A percentile compares a stretch with the other conserved stretches of the same genome.
These are phyloP conservation scores for Drusus annulatus DNA, from an alignment of 1,140 invertebrate genomes.

Conservation along the genomic window DNA sequence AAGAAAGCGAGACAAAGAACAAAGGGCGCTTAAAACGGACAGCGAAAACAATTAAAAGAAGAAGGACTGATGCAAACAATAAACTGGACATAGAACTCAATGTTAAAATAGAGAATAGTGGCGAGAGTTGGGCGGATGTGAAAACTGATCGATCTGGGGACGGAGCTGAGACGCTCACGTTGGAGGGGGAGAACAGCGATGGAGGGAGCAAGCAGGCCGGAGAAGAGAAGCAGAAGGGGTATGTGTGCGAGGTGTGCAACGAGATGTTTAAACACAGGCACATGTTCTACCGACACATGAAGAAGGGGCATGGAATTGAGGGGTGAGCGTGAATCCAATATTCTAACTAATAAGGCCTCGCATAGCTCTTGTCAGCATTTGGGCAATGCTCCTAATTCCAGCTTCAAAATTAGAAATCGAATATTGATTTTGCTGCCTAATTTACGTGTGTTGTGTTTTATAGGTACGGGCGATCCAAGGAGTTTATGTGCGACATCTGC, in stretches of 20 bases:
- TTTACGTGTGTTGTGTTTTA: not conserved
- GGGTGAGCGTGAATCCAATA: not conserved
- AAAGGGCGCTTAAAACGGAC: not conserved
- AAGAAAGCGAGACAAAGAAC: not conserved
- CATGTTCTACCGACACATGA: slow-evolving; percentile 44
- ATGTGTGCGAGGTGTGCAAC: slow-evolving; percentile 41
- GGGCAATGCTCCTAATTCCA: not conserved
- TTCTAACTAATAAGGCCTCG: not conserved
- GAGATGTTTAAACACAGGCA: slow-evolving; percentile 30
- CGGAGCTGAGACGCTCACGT: not conserved
- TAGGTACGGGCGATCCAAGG: slow-evolving; percentile 36
- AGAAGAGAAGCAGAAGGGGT: slow-evolving; percentile 11
- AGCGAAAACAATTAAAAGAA: not conserved
- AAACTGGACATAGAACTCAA: not conserved
- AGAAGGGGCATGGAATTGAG: slow-evolving; percentile 16
- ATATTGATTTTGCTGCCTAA: not conserved
- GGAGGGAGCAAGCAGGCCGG: not conserved
- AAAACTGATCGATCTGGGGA: not conserved
- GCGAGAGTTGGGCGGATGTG: not conserved
- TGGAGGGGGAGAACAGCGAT: not conserved
- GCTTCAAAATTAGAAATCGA: not conserved
- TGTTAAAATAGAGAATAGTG: slow-evolving; percentile 8
- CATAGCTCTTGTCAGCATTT: too few relatives aligned
- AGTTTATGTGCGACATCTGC: slow-evolving; percentile 46
- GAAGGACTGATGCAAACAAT: not conserved